Conservation (phyloP, 35 echinoderm and acorn worm species). For the Hemicentrotus pulcherrimus region DNA sequence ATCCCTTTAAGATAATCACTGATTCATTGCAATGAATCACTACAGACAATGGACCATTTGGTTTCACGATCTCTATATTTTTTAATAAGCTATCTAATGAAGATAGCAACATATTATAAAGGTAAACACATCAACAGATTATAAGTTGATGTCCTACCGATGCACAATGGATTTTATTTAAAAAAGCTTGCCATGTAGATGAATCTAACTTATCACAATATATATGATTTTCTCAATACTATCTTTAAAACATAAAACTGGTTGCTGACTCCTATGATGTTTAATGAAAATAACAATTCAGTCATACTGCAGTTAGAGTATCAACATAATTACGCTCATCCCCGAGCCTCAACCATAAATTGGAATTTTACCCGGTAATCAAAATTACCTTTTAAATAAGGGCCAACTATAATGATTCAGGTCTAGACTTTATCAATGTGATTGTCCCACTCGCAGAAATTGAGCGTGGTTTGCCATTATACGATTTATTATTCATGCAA, state of each 20-base stretch:
- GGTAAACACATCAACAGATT: background rate
- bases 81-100: background rate
- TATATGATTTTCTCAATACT: background rate
- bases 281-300: background rate
- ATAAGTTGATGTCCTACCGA: background rate
- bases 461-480: background rate
- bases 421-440: background rate
- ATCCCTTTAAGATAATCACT: background rate
- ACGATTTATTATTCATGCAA: background rate
- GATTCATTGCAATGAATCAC: background rate
- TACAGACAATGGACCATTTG: background rate
- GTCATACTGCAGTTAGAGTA: too few species aligned
- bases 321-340: too few species aligned
- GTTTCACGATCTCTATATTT: background rate
- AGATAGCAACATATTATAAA: background rate
- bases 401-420: background rate
- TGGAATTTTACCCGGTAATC: background rate
- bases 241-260: background rate
- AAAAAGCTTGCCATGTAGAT: background rate
- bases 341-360: too few species aligned
- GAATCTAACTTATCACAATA: background rate
- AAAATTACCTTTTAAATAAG: background rate
- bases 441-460: background rate
- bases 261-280: background rate
- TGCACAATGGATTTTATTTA: background rate